These are phyloP conservation scores for Sebastes kiyomatsui DNA, from an alignment of 2,797 vertebrate species.

Conservation along the genomic window DNA sequence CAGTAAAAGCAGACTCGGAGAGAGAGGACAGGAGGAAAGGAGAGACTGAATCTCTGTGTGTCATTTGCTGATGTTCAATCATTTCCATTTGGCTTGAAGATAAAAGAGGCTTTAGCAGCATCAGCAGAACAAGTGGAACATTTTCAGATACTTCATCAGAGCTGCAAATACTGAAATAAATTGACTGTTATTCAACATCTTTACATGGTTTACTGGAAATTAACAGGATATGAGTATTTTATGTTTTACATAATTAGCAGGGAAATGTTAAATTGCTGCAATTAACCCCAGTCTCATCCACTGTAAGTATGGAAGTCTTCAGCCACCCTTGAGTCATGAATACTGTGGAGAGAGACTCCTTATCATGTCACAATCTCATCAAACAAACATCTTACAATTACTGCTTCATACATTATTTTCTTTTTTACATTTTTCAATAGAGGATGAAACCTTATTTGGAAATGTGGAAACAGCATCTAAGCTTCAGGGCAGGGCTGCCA, in stretches of 20 bases:
- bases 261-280: neutral
- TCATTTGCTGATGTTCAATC: constrained; percentile 3
- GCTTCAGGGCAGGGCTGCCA: no score
- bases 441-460: no score
- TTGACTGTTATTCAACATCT: neutral
- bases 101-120: constrained; percentile 1
- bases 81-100: neutral
- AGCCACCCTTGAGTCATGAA: neutral
- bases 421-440: no score
- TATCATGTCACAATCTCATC: no score
- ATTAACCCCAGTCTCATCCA: neutral
- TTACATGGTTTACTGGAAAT: neutral
- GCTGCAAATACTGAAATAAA: neutral
- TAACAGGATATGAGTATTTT: neutral
- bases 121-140: constrained; percentile 3
- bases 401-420: no score
- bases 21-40: neutral
- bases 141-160: neutral
- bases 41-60: neutral
- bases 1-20: neutral
- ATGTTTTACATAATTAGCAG: neutral
- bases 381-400: no score
- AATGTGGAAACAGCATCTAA: no score
- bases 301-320: neutral
- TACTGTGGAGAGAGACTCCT: neutral